These are phyloP conservation scores for Anser cygnoides DNA, from an alignment of 2,113 vertebrate species.

Conservation along the genomic window DNA sequence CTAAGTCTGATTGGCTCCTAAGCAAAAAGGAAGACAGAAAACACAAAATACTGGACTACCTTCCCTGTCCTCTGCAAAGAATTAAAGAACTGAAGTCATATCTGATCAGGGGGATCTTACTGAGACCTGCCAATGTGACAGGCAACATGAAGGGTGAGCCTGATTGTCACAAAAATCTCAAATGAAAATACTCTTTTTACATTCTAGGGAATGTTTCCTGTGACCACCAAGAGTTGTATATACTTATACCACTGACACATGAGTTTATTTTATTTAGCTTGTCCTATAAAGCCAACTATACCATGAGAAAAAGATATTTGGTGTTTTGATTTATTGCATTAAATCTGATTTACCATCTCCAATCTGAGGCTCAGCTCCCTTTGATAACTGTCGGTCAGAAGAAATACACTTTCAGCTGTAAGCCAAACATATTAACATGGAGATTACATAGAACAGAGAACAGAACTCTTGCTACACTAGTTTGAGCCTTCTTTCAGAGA, in stretches of 20 bases:
- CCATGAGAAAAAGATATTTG: neutral
- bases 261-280: neutral
- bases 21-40: neutral
- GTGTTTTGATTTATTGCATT: neutral
- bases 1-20: neutral
- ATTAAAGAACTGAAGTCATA: neutral
- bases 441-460: neutral
- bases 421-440: neutral
- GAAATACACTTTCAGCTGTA: neutral
- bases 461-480: rapidly evolving
- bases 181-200: neutral
- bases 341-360: neutral
- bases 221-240: neutral
- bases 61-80: rapidly evolving
- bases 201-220: neutral
- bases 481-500: neutral
- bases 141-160: neutral
- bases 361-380: rapidly evolving
- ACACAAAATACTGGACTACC: neutral
- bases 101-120: neutral
- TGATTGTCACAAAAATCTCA: neutral
- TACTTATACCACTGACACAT: neutral
- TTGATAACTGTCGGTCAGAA: neutral
- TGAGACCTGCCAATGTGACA: neutral
- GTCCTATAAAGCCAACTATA: neutral